A percentile compares a stretch with the other conserved stretches of the same genome.
phyloP scores from a whole-genome alignment of 2,888 invertebrate genomes.

The Nemurella pictetii region DNA sequence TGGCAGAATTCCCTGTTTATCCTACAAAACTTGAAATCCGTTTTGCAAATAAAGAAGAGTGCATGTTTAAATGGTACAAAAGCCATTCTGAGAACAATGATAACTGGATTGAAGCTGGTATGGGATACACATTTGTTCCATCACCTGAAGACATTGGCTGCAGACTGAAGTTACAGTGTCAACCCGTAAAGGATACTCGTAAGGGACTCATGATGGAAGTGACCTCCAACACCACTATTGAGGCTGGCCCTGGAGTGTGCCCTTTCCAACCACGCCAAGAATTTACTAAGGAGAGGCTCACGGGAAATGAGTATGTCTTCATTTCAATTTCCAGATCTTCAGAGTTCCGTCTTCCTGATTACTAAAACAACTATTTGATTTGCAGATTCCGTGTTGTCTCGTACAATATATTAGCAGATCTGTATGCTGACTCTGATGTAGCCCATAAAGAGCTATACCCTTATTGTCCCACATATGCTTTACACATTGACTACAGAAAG shows the following conservation, averaged over 20 bases:
- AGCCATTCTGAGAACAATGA: constrained; percentile 36
- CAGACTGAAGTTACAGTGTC: constrained; percentile 65
- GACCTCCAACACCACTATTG: constrained; percentile 62
- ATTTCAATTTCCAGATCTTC: no score
- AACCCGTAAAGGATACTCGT: constrained; percentile 57
- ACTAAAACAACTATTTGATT: neutral
- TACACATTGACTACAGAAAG: constrained; percentile 84
- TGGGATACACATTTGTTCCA: constrained; percentile 64
- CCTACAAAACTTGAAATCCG: constrained; percentile 69
- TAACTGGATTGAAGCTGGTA: constrained; percentile 64
- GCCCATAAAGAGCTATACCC: constrained; percentile 74
- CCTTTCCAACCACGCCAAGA: constrained; percentile 80
- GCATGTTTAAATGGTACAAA: constrained; percentile 69
- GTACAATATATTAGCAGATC: constrained; percentile 90
- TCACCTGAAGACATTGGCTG: constrained; percentile 64
- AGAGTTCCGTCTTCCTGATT: no score
- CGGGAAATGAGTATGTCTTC: constrained; percentile 60
- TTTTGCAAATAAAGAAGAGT: constrained; percentile 61
- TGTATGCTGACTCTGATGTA: constrained; percentile 85
- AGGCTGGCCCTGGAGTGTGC: constrained; percentile 75
- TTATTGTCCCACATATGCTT: constrained; percentile 81
- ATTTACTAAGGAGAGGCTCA: constrained; percentile 65
- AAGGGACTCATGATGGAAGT: constrained; percentile 66
- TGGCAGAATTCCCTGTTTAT: constrained; percentile 76
- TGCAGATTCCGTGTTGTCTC: constrained; percentile 75